These are phyloP conservation scores for Laticauda colubrina DNA, from an alignment of 2,113 vertebrate genomes.

Conservation along the genomic window DNA sequence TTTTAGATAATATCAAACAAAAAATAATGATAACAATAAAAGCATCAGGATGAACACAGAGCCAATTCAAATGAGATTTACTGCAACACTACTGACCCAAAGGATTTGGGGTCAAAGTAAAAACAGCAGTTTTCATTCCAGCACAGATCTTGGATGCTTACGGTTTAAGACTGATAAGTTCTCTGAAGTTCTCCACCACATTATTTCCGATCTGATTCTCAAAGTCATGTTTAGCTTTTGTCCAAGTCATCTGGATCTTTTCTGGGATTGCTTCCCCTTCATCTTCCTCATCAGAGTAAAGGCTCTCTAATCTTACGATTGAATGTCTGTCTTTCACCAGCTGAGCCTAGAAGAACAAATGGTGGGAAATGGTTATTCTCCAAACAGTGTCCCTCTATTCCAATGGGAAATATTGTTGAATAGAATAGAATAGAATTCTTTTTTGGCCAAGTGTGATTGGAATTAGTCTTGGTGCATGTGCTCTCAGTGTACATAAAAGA, in stretches of 20 bases:
- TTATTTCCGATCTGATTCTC: conserved; percentile 81
- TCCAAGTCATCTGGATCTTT: conserved; percentile 98
- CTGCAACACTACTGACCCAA: background rate
- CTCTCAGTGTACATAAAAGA: no score
- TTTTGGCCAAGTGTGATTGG: no score
- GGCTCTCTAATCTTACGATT: conserved; percentile 84
- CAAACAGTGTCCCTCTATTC: background rate
- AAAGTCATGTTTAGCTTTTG: conserved; percentile 82
- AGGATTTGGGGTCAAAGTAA: background rate
- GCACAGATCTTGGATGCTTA: conserved; percentile 68
- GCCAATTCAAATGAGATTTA: background rate
- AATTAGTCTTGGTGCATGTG: no score
- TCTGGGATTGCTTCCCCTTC: conserved; percentile 77
- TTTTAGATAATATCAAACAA: background rate
- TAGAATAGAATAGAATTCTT: no score
- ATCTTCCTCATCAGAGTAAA: conserved; percentile 94
- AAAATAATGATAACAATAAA: background rate
- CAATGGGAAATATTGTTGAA: background rate
- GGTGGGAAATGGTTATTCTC: background rate
- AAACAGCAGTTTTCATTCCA: background rate
- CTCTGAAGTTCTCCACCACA: conserved; percentile 86
- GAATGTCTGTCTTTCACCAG: conserved; percentile 96
- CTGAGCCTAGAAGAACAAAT: conserved; percentile 79
- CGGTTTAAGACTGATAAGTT: conserved; percentile 96
- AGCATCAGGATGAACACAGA: background rate